Evolutionary conservation across 1,140 invertebrate species (phyloP).

Genomic region (Mycetomoellerius zeteki): DNA sequence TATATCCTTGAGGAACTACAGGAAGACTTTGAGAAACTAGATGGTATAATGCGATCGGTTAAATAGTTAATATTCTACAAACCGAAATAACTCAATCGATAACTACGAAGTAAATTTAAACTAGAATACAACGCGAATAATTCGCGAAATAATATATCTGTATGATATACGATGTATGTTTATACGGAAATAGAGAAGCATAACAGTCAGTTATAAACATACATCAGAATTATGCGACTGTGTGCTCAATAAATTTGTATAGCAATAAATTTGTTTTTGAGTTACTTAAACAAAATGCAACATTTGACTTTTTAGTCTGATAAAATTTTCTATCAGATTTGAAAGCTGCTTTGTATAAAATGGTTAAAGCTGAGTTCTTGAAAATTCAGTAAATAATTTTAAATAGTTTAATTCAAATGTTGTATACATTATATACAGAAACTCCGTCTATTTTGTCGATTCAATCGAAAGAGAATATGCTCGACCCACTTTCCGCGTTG

Average conservation of each 20-base stretch:
- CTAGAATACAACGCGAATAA: background rate
- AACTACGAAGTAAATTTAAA: conserved; percentile 27
- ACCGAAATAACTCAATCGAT: conserved; percentile 37
- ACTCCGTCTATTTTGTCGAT: conserved; percentile 14
- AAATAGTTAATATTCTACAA: conserved; percentile 15
- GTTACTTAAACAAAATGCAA: background rate
- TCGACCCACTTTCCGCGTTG: conserved; percentile 35
- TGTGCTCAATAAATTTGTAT: background rate
- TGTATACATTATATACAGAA: background rate
- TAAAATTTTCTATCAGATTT: background rate
- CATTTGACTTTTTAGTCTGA: background rate
- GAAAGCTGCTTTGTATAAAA: background rate
- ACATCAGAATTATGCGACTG: background rate
- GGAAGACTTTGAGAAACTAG: background rate
- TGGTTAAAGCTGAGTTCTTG: background rate
- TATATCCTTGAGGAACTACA: background rate
- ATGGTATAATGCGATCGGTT: background rate
- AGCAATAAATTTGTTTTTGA: background rate
- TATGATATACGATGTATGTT: background rate
- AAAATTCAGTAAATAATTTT: background rate
- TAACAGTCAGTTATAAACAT: background rate
- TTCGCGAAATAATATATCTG: conserved; percentile 14
- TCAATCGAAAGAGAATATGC: conserved; percentile 44
- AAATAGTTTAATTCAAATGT: conserved; percentile 1
- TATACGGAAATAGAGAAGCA: conserved; percentile 17